Base-by-base conservation (phyloP, 2,888 invertebrate species). In the Sesamia inferens region DNA sequence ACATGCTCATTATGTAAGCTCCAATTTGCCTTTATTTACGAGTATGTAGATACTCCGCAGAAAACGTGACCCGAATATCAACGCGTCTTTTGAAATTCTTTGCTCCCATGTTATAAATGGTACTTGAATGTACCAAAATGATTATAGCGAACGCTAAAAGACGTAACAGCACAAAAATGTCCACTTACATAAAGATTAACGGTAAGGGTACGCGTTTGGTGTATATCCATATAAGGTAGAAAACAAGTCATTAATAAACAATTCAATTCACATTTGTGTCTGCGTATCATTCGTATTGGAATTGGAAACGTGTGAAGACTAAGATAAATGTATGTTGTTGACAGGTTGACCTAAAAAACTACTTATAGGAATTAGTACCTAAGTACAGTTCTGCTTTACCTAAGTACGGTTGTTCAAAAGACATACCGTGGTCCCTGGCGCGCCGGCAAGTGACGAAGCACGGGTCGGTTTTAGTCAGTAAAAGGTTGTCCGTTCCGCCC, bases 11-110 rank as follows among this genome's bases (percentile, higher is more conserved):
- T 74, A 55, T 39, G 22, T 62, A 39, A 19, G 5, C 24, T 48
- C 58, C 39, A 82, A 83, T 75, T 73, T 71, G 55, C 47, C 42
- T 67, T n/a, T 71, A 74, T 71, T 83, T 70, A 47, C 31, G 31
- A 31, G 31, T 31, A 31, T 14, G 47, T 47, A 51, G 51, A n/a
- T 51, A 61, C 58, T 70, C 7, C 11, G 7, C 5, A 62, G 44
- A 39, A 62, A 71, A 71, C 73, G 75, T 85, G 82, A 67, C 51
- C 39, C 24, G 44, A 48, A 39, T 68, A 39, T 10, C 8, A 78
- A 72, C 1, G 19, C 3, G n/a, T 13, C 24, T 39, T 61, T 69
- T 16, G 19, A 42, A 63, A 69, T 69, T 62, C 59, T 61, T 58
- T 54, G 16, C 68, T n/a, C 47, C 31, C 19, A 22, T 59, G 5